Percentiles rank a stretch among this genome's conserved stretches.
These are phyloP conservation scores for Trachelus troglodyta DNA, from an alignment of 2,888 invertebrate species.

Conservation along the genomic window DNA sequence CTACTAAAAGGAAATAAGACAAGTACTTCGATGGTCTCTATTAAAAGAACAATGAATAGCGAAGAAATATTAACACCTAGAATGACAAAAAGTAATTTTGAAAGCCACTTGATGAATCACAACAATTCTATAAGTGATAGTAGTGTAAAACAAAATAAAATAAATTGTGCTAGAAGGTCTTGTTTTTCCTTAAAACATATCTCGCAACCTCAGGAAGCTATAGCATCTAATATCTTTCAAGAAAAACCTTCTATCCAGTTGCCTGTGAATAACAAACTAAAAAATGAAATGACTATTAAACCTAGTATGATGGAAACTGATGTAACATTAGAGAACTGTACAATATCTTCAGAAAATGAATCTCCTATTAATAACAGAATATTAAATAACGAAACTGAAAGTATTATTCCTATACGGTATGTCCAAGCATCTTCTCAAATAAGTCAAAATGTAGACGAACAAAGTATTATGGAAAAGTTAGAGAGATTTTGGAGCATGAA, in stretches of 20 bases:
- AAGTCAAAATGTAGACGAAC: background rate
- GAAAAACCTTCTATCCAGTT: background rate
- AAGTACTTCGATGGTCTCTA: background rate
- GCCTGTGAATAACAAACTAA: background rate
- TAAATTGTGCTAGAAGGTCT: background rate
- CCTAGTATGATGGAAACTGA: background rate
- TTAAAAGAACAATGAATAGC: background rate
- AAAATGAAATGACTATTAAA: background rate
- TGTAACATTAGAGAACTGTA: background rate
- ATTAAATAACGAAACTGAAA: background rate
- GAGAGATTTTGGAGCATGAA: too few relatives aligned
- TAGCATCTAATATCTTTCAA: background rate
- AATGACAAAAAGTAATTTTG: background rate
- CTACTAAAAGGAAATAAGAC: background rate
- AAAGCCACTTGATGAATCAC: background rate
- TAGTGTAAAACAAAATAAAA: background rate
- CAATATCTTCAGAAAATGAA: background rate
- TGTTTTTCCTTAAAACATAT: background rate
- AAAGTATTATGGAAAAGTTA: background rate
- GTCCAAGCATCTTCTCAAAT: background rate
- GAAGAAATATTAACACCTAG: background rate
- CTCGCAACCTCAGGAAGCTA: background rate
- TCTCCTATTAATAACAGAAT: background rate
- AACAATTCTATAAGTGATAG: background rate
- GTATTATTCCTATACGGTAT: background rate